Evolutionary conservation across 2,797 vertebrate species (phyloP), one percentile per base, ranked within the genome.

Genomic region (Poeciliopsis paucimaculata): DNA sequence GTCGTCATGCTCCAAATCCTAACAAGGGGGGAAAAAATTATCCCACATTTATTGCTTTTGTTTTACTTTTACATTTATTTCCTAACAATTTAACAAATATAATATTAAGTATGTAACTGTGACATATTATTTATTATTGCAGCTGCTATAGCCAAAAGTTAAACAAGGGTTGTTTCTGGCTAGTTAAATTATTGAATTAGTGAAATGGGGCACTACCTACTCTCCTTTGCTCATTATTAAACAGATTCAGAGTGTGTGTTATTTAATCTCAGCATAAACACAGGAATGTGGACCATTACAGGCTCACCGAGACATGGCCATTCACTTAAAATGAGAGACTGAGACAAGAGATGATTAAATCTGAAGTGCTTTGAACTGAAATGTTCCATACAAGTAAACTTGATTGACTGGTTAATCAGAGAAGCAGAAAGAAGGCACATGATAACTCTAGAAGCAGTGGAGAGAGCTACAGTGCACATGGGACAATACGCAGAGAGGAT

Each of bases 1-100:
- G 12, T 92, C 18, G 0, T 94, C 80, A 3, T 72, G 91, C 92
- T 96, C 5, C 2, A 79, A 64, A 34, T 39, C 79, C 93, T 93
- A 75, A 18, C 73, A 1, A 34, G 39, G 73, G 55, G n/a, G 79
- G 0, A 78, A 34, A 81, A n/a, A 7, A 34, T 31, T 1, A 28
- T 76, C 47, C 34, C 34, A 41, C 20, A 11, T 39, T 20, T 12
- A 23, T 5, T 39, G 3, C 20, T 66, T 66, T 66, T 66, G 8
- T 66, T 36, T 66, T 73, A 18, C 18, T 51, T 49, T 73, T 36
- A 20, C 1, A 12, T 41, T 49, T 49, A 49, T 49, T 49, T 34
- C 20, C 71, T 34, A 31, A 47, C 46, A 20, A 73, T 45, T 47
- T 28, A 7, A 34, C 15, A 62, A 18, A 7, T 18, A 3, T 18